Evolutionary conservation across 2,888 invertebrate genomes (phyloP).

Genomic region (Julus scandinavius): DNA sequence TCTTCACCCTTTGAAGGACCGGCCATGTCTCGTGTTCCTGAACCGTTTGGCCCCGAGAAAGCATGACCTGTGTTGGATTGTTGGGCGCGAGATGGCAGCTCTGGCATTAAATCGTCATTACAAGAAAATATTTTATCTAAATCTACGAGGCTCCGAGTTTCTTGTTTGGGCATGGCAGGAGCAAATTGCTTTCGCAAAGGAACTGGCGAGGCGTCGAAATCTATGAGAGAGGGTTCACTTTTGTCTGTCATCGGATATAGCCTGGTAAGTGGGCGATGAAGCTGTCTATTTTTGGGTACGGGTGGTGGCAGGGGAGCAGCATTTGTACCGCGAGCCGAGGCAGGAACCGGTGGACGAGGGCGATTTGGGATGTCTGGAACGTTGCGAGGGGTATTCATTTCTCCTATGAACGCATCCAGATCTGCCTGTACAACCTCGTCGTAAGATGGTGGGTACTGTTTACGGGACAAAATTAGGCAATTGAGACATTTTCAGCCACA

Average conservation of each 20-base stretch:
- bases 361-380: slow-evolving; percentile 29
- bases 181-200: background rate
- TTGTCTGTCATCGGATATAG: background rate
- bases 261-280: background rate
- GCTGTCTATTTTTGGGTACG: background rate
- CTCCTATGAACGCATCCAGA: slow-evolving; percentile 53
- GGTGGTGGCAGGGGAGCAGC: slow-evolving; percentile 28
- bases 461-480: background rate
- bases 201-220: slow-evolving; percentile 33
- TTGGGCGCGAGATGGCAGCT: background rate
- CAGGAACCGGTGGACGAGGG: slow-evolving; percentile 45
- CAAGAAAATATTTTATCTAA: slow-evolving; percentile 50
- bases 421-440: slow-evolving; percentile 53
- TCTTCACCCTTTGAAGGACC: slow-evolving; percentile 49
- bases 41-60: background rate
- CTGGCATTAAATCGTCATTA: background rate
- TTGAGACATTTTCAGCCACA: background rate
- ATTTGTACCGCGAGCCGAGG: background rate
- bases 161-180: background rate
- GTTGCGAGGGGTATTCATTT: slow-evolving; percentile 43
- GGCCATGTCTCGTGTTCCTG: background rate
- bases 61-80: background rate
- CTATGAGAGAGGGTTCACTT: slow-evolving; percentile 42
- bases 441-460: slow-evolving; percentile 51
- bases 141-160: slow-evolving; percentile 52